Evolutionary conservation across 2,888 invertebrate genomes (phyloP).

Genomic region (Myopa tessellatipennis): DNA sequence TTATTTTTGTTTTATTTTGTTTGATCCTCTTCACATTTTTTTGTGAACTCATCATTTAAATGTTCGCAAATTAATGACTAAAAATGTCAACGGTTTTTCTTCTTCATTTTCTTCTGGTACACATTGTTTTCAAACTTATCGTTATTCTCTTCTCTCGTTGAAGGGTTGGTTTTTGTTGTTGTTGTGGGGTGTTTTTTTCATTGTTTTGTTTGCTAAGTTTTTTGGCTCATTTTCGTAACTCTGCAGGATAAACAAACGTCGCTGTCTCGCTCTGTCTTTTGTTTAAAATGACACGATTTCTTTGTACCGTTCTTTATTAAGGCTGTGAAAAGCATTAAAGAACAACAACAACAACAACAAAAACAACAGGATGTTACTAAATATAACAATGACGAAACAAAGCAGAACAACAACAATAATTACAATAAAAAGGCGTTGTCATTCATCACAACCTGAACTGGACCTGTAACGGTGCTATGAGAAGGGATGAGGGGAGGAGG

Average conservation of each 20-base stretch:
- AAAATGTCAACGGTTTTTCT: constrained; percentile 52
- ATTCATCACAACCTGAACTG: constrained; percentile 55
- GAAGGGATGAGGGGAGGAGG: too few species aligned
- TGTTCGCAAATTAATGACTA: constrained; percentile 56
- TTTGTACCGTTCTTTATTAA: constrained; percentile 55
- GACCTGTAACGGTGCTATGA: neutral
- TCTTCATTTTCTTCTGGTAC: neutral
- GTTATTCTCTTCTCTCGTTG: neutral
- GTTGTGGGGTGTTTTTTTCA: constrained; percentile 15
- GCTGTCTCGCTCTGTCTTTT: neutral
- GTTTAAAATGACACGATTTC: constrained; percentile 35
- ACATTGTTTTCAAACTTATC: constrained; percentile 16
- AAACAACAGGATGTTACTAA: neutral
- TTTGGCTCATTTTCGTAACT: constrained; percentile 4
- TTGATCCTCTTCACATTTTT: neutral
- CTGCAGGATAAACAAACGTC: constrained; percentile 25
- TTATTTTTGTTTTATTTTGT: neutral
- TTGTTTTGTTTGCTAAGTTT: neutral
- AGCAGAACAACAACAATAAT: neutral
- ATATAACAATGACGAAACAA: neutral
- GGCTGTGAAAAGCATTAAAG: constrained; percentile 20
- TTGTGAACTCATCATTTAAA: constrained; percentile 49
- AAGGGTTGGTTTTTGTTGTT: neutral
- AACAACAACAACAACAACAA: constrained; percentile 51
- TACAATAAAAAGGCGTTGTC: constrained; percentile 55